These are phyloP conservation scores for Lathronympha strigana DNA, from an alignment of 2,888 invertebrate species.

Conservation along the genomic window DNA sequence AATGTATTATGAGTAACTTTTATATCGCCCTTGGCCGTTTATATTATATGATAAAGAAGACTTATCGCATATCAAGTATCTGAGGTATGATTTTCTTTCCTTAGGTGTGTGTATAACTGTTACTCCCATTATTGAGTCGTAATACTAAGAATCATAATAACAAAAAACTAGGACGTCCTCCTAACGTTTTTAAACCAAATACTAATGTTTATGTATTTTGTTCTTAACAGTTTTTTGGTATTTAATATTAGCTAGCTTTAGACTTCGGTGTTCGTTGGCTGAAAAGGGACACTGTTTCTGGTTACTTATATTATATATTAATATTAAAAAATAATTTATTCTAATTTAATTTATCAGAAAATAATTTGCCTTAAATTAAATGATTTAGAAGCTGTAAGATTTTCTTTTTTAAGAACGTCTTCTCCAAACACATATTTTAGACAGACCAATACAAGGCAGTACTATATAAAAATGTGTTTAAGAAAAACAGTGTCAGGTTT, in stretches of 20 bases:
- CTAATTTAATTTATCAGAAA: not conserved
- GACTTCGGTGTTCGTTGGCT: slow-evolving; percentile 47
- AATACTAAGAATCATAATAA: slow-evolving; percentile 37
- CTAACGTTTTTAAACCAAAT: slow-evolving; percentile 71
- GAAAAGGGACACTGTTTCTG: slow-evolving; percentile 41
- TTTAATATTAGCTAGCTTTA: slow-evolving; percentile 56
- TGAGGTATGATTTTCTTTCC: not conserved
- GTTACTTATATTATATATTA: not conserved
- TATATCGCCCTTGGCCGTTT: not conserved
- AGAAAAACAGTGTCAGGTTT: slow-evolving; percentile 25
- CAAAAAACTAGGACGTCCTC: slow-evolving; percentile 34
- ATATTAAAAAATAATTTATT: not conserved
- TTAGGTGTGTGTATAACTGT: not conserved
- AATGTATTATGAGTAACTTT: not conserved
- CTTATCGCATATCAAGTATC: not conserved
- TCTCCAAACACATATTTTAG: too few relatives aligned
- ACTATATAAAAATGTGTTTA: not conserved
- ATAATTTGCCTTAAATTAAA: too few relatives aligned
- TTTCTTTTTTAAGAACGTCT: too few relatives aligned
- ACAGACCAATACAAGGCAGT: too few relatives aligned
- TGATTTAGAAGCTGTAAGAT: too few relatives aligned
- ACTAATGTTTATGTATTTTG: slow-evolving; percentile 70
- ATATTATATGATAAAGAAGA: not conserved
- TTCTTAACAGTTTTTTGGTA: slow-evolving; percentile 56
- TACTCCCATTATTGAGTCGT: slow-evolving; percentile 23